Conservation (phyloP, 1,140 invertebrate genomes). For the Drosophila pallidifrons region DNA sequence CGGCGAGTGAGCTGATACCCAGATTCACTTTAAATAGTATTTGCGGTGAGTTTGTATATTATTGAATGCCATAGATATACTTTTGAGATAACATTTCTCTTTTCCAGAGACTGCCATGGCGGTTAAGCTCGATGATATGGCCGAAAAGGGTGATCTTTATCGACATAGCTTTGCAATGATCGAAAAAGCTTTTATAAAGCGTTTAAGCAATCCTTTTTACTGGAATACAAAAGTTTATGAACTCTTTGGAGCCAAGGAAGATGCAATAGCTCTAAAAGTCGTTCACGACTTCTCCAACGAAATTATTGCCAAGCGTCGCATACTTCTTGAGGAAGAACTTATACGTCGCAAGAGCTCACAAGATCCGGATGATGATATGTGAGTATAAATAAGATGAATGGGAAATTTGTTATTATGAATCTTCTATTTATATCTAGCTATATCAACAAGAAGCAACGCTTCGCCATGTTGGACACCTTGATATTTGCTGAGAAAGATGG, state of each 20-base stretch:
- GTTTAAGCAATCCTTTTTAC: constrained; percentile 63
- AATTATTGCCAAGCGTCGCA: constrained; percentile 70
- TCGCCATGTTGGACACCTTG: constrained; percentile 93
- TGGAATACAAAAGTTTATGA: constrained; percentile 60
- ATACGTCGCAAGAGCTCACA: not conserved
- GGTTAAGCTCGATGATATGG: constrained; percentile 84
- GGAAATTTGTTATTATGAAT: no score
- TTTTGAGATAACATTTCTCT: no score
- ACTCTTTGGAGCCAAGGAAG: constrained; percentile 47
- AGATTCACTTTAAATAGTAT: constrained; percentile 92
- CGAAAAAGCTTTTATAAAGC: constrained; percentile 63
- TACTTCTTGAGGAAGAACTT: constrained; percentile 44
- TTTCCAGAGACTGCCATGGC: constrained; percentile 92
- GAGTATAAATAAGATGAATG: not conserved
- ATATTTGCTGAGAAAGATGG: constrained; percentile 86
- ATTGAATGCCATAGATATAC: no score
- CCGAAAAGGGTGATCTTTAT: constrained; percentile 73
- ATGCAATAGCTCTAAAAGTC: constrained; percentile 46
- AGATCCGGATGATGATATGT: constrained; percentile 59
- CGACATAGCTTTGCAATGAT: constrained; percentile 66
- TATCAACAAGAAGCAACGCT: constrained; percentile 85
- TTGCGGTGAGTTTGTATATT: constrained; percentile 86
- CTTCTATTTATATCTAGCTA: no score
- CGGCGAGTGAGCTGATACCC: constrained; percentile 84
- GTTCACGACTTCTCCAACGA: constrained; percentile 75